phyloP scores from a whole-genome alignment of 1,140 invertebrate species.

The Drosophila athabasca region DNA sequence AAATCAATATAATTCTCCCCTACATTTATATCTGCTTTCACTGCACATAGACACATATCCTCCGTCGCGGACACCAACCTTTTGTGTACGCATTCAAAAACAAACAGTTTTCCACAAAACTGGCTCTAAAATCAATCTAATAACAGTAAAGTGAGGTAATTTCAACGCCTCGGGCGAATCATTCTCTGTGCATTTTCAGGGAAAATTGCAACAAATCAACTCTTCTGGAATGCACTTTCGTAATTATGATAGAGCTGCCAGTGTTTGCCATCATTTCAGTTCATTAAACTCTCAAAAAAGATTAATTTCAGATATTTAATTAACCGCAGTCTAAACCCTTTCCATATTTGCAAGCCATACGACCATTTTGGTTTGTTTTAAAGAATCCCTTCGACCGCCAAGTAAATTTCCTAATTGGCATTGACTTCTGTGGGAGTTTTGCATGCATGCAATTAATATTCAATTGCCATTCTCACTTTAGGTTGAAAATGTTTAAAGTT shows the following conservation, averaged over 20 bases:
- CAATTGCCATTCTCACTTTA: constrained; percentile 31
- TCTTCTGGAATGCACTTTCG: background rate
- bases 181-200: background rate
- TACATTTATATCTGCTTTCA: too few relatives aligned
- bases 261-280: constrained; percentile 1
- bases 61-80: too few relatives aligned
- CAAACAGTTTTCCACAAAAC: constrained; percentile 18
- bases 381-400: constrained; percentile 3
- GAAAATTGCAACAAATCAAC: constrained; percentile 2
- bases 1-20: too few relatives aligned
- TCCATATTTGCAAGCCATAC: background rate
- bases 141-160: too few relatives aligned
- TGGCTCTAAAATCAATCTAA: background rate
- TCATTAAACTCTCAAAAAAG: constrained; percentile 14
- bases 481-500: constrained; percentile 10
- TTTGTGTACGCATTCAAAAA: too few relatives aligned
- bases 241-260: background rate
- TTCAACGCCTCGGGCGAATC: background rate
- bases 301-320: constrained; percentile 3
- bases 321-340: background rate
- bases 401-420: constrained; percentile 25
- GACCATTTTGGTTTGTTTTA: background rate
- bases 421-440: constrained; percentile 33
- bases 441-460: constrained; percentile 47
- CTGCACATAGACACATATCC: too few relatives aligned